phyloP scores from a whole-genome alignment of 2,888 invertebrate species.

The Cryptocephalus moraei region DNA sequence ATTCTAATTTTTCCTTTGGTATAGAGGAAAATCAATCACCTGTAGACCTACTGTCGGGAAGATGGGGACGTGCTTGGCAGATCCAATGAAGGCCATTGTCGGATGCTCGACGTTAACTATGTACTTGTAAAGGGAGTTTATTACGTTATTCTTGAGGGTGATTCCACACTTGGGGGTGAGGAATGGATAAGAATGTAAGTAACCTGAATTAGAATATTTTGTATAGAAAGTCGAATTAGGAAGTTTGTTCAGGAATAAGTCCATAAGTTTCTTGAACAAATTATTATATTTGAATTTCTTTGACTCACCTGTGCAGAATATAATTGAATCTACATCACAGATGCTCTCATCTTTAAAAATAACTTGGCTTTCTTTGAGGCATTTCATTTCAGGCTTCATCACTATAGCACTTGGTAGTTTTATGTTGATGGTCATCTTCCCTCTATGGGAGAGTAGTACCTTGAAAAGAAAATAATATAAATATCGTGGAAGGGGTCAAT shows the following conservation, averaged over 20 bases:
- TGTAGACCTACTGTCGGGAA: slow-evolving; percentile 81
- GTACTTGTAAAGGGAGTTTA: slow-evolving; percentile 77
- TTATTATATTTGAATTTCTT: too few species aligned
- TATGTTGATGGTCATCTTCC: slow-evolving; percentile 5
- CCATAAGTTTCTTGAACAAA: too few species aligned
- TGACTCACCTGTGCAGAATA: slow-evolving; percentile 59
- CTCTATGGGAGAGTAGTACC: slow-evolving; percentile 27
- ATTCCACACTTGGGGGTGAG: slow-evolving; percentile 53
- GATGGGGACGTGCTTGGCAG: slow-evolving; percentile 73
- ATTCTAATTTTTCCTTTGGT: not conserved
- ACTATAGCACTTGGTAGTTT: slow-evolving; percentile 41
- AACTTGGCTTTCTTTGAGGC: slow-evolving; percentile 42
- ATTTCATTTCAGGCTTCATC: slow-evolving; percentile 45
- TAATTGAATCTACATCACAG: slow-evolving; percentile 51
- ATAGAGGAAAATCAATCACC: slow-evolving; percentile 36
- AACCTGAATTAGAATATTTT: slow-evolving; percentile 34
- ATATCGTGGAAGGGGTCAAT: not conserved
- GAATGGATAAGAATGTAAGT: slow-evolving; percentile 42
- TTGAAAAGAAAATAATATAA: slow-evolving; percentile 15
- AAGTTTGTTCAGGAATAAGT: too few species aligned
- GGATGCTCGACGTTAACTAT: slow-evolving; percentile 72
- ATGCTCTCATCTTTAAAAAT: slow-evolving; percentile 50
- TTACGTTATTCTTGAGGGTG: slow-evolving; percentile 63
- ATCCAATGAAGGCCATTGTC: slow-evolving; percentile 71
- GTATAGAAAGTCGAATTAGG: too few species aligned